Conservation (phyloP, 1,140 invertebrate genomes). For the Bombus terrestris region DNA sequence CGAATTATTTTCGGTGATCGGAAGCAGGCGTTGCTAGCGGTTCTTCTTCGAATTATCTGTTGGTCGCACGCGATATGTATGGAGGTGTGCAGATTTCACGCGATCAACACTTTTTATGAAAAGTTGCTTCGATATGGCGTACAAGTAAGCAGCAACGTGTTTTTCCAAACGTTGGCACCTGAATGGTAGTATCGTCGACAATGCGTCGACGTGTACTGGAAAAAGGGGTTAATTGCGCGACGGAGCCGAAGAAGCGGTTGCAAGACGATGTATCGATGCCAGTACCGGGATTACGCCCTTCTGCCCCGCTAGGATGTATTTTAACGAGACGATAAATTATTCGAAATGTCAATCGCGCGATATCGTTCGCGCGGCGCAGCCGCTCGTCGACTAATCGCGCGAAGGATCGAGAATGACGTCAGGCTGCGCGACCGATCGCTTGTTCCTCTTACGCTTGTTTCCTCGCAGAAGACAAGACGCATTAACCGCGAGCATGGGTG, state of each 20-base stretch:
- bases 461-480: conserved; percentile 34
- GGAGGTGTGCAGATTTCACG: too few species aligned
- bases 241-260: too few species aligned
- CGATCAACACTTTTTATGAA: too few species aligned
- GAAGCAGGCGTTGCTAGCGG: not conserved
- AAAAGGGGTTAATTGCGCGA: not conserved
- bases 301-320: conserved; percentile 44
- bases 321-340: conserved; percentile 60
- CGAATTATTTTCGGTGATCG: not conserved
- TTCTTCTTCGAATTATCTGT: too few species aligned
- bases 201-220: not conserved
- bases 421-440: conserved; percentile 42
- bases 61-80: too few species aligned
- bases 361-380: conserved; percentile 26
- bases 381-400: conserved; percentile 26
- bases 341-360: conserved; percentile 59
- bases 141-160: not conserved
- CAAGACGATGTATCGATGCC: not conserved
- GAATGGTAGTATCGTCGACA: too few species aligned
- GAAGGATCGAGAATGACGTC: conserved; percentile 59
- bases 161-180: not conserved
- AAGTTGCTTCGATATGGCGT: too few species aligned
- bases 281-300: conserved; percentile 48
- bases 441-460: conserved; percentile 5
- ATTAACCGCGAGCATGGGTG: conserved; percentile 48